Base-by-base conservation (phyloP, 2,888 invertebrate genomes). In the Podotricha telesiphe region DNA sequence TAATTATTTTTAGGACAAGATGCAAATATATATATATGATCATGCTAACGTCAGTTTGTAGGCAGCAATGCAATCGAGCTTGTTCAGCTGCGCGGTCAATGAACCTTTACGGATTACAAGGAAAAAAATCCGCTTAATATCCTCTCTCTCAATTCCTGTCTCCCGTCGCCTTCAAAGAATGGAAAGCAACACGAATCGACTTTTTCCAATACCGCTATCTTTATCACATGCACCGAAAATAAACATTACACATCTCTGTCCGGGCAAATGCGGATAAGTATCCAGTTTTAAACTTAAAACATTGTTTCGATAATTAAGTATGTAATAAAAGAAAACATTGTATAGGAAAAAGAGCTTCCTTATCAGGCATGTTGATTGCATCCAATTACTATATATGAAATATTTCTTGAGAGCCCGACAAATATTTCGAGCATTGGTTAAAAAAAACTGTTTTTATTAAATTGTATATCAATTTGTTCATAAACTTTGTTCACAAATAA, bases 191-290 rank as follows among this genome's bases (percentile, higher is more conserved):
- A 78, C 74, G 77, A 80, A 79, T 78, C 78, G 67, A 74, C 77
- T 79, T 82, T 84, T 81, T 80, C 79, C 79, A 79, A 78, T 86
- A 86, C 88, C 88, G 90, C 84, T 89, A 87, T 79, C 76, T 82
- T 79, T 80, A 78, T 82, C 80, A 79, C 76, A 70, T 45, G 72
- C 66, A 74, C 77, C 78, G 78, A 80, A 86, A 84, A 85, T 86
- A 86, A 85, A 85, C 79, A 77, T 85, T 82, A 62, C 77, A 82
- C 79, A 75, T 74, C 17, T 51, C 40, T 19, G 53, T 55, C 53
- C 17, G 10, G 2, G 11, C 55, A 55, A 34, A 55, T 34, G n/a
- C 5, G 22, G 15, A 28, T 15, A 55, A 11, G 13, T 37, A 37
- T 37, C 37, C 37, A 10, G 37, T 37, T 37, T 37, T 37, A 37